A percentile compares a stretch with the other conserved stretches of the same genome.
Conservation (phyloP, 2,113 vertebrate species). For the Xiphorhynchus elegans region DNA sequence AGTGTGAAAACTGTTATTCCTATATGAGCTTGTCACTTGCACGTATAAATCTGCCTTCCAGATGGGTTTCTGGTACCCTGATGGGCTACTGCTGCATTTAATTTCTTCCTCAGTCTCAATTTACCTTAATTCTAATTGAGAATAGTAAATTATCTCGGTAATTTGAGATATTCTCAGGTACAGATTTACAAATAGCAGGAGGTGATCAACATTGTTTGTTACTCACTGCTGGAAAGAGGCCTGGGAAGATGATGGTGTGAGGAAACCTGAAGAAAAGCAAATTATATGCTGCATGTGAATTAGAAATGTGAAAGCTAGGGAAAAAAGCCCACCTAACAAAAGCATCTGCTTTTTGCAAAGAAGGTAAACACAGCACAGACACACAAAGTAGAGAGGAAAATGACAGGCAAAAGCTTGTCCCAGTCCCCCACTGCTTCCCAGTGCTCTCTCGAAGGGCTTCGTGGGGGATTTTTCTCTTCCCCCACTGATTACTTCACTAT, state of each 20-base stretch:
- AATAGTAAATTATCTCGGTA: slow-evolving; percentile 1
- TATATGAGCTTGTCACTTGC: background rate
- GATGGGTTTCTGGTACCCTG: slow-evolving; percentile 1
- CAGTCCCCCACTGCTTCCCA: background rate
- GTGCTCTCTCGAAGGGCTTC: background rate
- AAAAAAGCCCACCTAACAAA: background rate
- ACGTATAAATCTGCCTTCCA: background rate
- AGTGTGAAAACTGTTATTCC: background rate
- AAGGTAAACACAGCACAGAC: background rate
- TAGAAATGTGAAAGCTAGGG: background rate
- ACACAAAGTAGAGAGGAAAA: background rate
- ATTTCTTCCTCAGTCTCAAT: slow-evolving; percentile 5
- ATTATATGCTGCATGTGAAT: background rate
- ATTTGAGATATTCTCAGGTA: background rate
- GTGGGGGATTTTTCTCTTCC: background rate
- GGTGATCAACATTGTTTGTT: background rate
- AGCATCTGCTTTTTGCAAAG: background rate
- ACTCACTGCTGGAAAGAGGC: background rate
- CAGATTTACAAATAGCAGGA: slow-evolving; percentile 5
- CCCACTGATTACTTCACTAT: background rate
- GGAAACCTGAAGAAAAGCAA: background rate
- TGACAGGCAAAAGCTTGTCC: background rate
- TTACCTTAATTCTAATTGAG: slow-evolving; percentile 28
- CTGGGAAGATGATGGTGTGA: background rate
- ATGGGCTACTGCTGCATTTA: background rate